Conservation (phyloP, 2,888 invertebrate genomes). For the Drosophila peninsularis region DNA sequence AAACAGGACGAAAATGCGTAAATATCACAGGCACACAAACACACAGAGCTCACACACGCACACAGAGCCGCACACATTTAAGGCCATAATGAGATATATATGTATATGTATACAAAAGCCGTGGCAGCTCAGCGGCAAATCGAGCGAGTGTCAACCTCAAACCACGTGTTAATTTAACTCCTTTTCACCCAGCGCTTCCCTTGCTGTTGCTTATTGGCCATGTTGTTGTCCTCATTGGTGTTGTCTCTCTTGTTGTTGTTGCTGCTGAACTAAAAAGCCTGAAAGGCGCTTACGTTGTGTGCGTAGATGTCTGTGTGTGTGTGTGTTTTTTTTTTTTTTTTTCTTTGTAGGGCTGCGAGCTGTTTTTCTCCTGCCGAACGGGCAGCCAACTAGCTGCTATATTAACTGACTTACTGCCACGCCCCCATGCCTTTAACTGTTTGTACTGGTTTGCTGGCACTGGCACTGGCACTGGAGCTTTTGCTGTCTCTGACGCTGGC, state of each 20-base stretch:
- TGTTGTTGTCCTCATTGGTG: conserved; percentile 28
- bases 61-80: conserved; percentile 50
- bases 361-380: conserved; percentile 55
- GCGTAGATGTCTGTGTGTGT: neutral
- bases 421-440: conserved; percentile 53
- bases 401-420: conserved; percentile 75
- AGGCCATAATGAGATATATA: conserved; percentile 72
- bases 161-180: conserved; percentile 78
- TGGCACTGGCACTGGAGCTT: conserved; percentile 3
- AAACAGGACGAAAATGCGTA: conserved; percentile 73
- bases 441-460: conserved; percentile 13
- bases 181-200: conserved; percentile 44
- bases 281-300: conserved; percentile 73
- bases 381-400: conserved; percentile 73
- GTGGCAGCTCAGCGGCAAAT: conserved; percentile 66
- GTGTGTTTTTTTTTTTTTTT: too few species aligned
- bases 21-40: conserved; percentile 53
- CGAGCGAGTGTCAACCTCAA: conserved; percentile 74
- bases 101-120: conserved; percentile 59
- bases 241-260: conserved; percentile 32
- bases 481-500: conserved; percentile 18
- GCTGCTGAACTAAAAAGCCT: conserved; percentile 71
- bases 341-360: conserved; percentile 65
- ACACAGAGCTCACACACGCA: conserved; percentile 13
- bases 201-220: conserved; percentile 49